These are phyloP conservation scores for Anastrepha obliqua DNA, from an alignment of 1,140 invertebrate species.

Conservation along the genomic window DNA sequence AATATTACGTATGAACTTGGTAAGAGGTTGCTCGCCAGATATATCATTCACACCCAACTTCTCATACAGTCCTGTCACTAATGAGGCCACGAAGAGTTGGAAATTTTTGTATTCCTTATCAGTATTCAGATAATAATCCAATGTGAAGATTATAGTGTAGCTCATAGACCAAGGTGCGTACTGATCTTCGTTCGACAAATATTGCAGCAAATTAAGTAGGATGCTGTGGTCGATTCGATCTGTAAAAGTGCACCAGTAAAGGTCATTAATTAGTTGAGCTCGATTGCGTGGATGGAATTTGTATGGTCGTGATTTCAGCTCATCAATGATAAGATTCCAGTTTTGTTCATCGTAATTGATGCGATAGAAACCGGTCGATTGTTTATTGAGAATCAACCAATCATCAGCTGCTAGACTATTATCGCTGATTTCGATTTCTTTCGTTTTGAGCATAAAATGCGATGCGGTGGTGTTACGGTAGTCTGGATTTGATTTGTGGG, in stretches of 20 bases:
- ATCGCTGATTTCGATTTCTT: slow-evolving; percentile 49
- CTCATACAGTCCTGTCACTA: slow-evolving; percentile 71
- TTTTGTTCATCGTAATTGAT: slow-evolving; percentile 79
- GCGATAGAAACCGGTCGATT: slow-evolving; percentile 80
- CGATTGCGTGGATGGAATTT: slow-evolving; percentile 82
- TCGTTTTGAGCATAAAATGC: slow-evolving; percentile 62
- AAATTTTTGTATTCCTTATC: slow-evolving; percentile 64
- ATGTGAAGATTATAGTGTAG: slow-evolving; percentile 66
- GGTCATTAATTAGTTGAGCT: slow-evolving; percentile 86
- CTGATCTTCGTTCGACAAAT: slow-evolving; percentile 77
- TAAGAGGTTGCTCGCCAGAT: slow-evolving; percentile 70
- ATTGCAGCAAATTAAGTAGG: slow-evolving; percentile 76
- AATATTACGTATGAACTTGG: slow-evolving; percentile 70
- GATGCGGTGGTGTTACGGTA: slow-evolving; percentile 75
- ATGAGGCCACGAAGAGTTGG: slow-evolving; percentile 60
- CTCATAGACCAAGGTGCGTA: slow-evolving; percentile 79
- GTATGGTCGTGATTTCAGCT: slow-evolving; percentile 72
- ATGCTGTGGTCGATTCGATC: slow-evolving; percentile 75
- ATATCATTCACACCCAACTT: slow-evolving; percentile 72
- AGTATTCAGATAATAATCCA: slow-evolving; percentile 68
- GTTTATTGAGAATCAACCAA: slow-evolving; percentile 79
- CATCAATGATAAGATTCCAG: slow-evolving; percentile 76
- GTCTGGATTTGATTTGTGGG: slow-evolving; percentile 70
- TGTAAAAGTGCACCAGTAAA: slow-evolving; percentile 80
- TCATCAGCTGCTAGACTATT: slow-evolving; percentile 63